These are phyloP conservation scores for Phenganax subtilis DNA, from an alignment of 92 coral and sea anemone genomes.

Conservation along the genomic window DNA sequence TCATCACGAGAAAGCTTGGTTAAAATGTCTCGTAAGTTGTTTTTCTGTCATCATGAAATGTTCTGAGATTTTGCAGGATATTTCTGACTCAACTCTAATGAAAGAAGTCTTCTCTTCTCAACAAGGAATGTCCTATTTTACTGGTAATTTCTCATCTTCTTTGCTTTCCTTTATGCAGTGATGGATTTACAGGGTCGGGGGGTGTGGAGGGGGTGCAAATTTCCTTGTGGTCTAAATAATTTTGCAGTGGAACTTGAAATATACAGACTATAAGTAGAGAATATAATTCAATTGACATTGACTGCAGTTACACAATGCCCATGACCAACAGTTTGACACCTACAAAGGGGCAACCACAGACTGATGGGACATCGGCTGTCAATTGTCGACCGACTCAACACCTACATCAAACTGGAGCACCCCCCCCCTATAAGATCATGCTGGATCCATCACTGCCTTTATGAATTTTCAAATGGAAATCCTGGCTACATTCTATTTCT, in stretches of 20 bases:
- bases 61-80: slow-evolving; percentile 67
- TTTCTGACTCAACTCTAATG: slow-evolving; percentile 63
- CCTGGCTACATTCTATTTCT: not conserved
- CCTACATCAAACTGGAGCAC: too few species aligned
- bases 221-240: too few species aligned
- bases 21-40: slow-evolving; percentile 84
- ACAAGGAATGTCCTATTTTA: slow-evolving; percentile 77
- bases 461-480: not conserved
- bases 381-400: too few species aligned
- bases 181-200: too few species aligned
- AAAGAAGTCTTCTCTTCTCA: slow-evolving; percentile 78
- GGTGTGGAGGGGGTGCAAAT: too few species aligned
- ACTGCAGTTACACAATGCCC: too few species aligned
- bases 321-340: too few species aligned
- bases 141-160: slow-evolving; percentile 45
- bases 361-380: not conserved
- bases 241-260: too few species aligned
- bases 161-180: too few species aligned
- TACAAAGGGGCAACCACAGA: too few species aligned
- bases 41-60: slow-evolving; percentile 75
- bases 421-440: not conserved
- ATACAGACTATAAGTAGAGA: too few species aligned
- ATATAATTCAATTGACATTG: too few species aligned
- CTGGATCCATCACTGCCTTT: not conserved
- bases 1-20: slow-evolving; percentile 84